These are phyloP conservation scores for Ispidina lecontei DNA, from an alignment of 2,797 vertebrate species.

Conservation along the genomic window DNA sequence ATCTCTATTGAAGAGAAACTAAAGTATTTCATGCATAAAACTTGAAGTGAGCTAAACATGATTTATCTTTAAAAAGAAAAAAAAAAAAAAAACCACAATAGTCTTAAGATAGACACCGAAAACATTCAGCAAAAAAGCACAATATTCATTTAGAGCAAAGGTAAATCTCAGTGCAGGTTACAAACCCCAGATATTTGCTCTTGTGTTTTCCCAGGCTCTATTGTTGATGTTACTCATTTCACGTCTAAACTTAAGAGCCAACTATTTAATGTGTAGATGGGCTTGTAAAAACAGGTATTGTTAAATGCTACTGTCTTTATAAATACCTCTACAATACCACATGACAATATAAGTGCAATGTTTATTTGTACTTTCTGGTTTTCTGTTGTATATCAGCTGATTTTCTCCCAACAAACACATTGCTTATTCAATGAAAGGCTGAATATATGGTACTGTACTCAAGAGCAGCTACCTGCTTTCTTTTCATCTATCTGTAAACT, in stretches of 20 bases:
- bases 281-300: neutral
- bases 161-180: neutral
- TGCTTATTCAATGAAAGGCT: neutral
- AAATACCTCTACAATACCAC: neutral
- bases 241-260: neutral
- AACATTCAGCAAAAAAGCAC: neutral
- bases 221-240: neutral
- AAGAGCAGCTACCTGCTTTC: neutral
- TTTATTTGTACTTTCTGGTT: neutral
- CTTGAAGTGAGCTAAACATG: neutral
- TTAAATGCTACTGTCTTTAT: neutral
- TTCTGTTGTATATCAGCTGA: neutral
- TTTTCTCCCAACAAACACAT: neutral
- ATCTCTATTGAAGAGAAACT: neutral
- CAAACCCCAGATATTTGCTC: neutral
- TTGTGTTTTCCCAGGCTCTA: neutral
- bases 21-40: neutral
- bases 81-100: neutral
- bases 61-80: neutral
- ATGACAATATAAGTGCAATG: neutral
- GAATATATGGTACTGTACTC: neutral
- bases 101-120: neutral
- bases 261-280: neutral
- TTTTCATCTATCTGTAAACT: constrained; percentile 30
- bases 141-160: neutral